phyloP scores from a whole-genome alignment of 1,140 invertebrate species.

The Belonocnema kinseyi region DNA sequence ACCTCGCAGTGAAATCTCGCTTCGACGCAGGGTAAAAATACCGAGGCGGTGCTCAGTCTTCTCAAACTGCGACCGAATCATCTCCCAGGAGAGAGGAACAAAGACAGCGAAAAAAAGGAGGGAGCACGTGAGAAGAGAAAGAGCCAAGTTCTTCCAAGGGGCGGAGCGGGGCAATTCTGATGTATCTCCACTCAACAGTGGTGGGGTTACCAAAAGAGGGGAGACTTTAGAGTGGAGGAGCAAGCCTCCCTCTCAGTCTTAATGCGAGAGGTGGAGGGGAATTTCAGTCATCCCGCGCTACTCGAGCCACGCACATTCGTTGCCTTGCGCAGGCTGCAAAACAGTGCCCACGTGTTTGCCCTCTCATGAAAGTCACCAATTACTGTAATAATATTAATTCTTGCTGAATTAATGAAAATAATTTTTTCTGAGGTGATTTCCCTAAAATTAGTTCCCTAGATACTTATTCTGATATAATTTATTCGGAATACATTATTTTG shows the following conservation, averaged over 20 bases:
- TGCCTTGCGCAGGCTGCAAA: conserved; percentile 31
- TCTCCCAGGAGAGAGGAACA: conserved; percentile 15
- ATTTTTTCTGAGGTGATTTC: not conserved
- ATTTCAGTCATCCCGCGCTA: conserved; percentile 71
- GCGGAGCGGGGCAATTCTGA: conserved; percentile 46
- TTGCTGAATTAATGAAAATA: too few species aligned
- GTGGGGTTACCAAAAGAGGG: conserved; percentile 43
- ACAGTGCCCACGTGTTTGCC: conserved; percentile 35
- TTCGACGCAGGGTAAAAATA: conserved; percentile 48
- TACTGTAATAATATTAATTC: not conserved
- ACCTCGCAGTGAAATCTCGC: conserved; percentile 37
- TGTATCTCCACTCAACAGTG: conserved; percentile 31
- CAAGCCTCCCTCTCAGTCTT: conserved; percentile 57
- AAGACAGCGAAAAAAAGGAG: conserved; percentile 42
- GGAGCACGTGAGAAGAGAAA: conserved; percentile 42
- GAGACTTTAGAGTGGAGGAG: conserved; percentile 39
- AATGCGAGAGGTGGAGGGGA: conserved; percentile 55
- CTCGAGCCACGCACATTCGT: conserved; percentile 65
- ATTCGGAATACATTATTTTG: too few species aligned
- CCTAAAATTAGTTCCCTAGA: too few species aligned
- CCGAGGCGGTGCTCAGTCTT: conserved; percentile 46
- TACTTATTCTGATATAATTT: too few species aligned
- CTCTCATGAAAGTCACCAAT: not conserved
- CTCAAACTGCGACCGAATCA: not conserved
- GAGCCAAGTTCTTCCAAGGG: conserved; percentile 44